phyloP scores from a whole-genome alignment of 1,140 invertebrate species.

The Eufriesea mexicana region DNA sequence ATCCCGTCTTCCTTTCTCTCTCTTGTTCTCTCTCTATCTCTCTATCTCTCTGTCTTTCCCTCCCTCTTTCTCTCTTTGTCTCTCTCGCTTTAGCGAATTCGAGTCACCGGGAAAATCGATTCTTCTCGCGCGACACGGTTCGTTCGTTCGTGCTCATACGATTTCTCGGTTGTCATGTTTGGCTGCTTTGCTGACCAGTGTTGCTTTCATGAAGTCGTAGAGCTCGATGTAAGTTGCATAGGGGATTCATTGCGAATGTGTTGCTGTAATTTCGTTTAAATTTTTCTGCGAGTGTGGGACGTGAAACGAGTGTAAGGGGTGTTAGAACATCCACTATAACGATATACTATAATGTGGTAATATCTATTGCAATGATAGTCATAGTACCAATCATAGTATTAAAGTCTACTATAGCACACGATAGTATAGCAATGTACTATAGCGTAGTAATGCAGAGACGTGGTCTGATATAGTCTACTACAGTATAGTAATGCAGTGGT shows the following conservation, averaged over 20 bases:
- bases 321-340: too few species aligned
- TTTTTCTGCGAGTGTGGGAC: not conserved
- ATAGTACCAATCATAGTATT: too few species aligned
- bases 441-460: too few species aligned
- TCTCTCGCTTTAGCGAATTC: not conserved
- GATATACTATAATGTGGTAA: too few species aligned
- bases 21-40: not conserved
- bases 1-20: not conserved
- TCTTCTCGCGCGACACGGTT: constrained; percentile 8
- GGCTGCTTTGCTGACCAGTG: not conserved
- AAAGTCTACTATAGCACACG: too few species aligned
- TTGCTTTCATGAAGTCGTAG: not conserved
- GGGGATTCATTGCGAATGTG: not conserved
- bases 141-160: not conserved
- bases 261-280: not conserved
- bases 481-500: too few species aligned
- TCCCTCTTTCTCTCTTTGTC: too few species aligned
- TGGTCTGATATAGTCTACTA: too few species aligned
- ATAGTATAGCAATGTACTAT: too few species aligned
- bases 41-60: not conserved
- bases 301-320: too few species aligned
- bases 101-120: constrained; percentile 31
- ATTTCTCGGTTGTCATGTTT: constrained; percentile 38
- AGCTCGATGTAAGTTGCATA: not conserved
- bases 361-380: too few species aligned